Conservation (phyloP, 1,140 invertebrate species). For the Tribolium madens region DNA sequence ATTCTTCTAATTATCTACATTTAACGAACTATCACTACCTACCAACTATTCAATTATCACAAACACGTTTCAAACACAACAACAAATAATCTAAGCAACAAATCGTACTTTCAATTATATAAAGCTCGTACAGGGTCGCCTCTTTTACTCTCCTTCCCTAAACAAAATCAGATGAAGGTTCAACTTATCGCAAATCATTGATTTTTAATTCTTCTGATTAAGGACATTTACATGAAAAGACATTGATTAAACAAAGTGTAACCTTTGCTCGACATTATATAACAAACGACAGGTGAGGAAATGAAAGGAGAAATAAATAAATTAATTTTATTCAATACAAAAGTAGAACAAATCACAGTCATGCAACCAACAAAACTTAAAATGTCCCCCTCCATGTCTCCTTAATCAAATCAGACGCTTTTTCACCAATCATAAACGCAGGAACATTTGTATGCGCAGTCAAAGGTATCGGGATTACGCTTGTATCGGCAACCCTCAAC, state of each 20-base stretch:
- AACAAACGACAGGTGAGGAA: no score
- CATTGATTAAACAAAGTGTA: no score
- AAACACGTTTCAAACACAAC: background rate
- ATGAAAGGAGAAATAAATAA: no score
- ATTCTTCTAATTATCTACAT: no score
- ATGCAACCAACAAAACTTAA: conserved; percentile 4
- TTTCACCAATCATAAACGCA: conserved; percentile 72
- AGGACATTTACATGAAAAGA: no score
- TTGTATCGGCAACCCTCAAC: conserved; percentile 81
- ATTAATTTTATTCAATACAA: no score
- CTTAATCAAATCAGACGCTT: conserved; percentile 71
- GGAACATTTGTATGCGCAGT: conserved; percentile 69
- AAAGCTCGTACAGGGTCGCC: background rate
- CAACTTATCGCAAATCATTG: background rate
- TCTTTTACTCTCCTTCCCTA: background rate
- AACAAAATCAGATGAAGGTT: background rate
- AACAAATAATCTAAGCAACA: background rate
- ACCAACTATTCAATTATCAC: background rate
- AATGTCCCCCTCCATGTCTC: conserved; percentile 50
- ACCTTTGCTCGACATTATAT: background rate
- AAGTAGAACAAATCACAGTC: background rate
- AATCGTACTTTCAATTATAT: background rate
- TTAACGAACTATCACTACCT: background rate
- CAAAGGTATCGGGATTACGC: conserved; percentile 79
- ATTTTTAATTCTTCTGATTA: no score